These are phyloP conservation scores for Echinarachnius parma DNA, from an alignment of 53 echinoderm and acorn worm species.

Conservation along the genomic window DNA sequence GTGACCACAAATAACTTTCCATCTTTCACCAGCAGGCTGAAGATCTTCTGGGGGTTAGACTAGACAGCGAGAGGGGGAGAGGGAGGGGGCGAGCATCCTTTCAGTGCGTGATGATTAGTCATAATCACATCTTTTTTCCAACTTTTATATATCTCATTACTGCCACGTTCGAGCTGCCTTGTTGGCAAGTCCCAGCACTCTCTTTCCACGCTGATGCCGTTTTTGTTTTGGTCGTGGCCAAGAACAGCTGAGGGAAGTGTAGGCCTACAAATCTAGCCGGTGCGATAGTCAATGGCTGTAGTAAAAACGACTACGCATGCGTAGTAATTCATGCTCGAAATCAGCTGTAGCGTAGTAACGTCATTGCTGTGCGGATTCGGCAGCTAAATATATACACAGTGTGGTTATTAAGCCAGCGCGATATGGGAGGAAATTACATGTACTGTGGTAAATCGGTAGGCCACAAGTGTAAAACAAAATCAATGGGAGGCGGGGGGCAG, in stretches of 20 bases:
- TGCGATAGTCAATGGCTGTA: constrained; percentile 33
- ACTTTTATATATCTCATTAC: constrained; percentile 2
- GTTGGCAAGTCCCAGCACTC: not conserved
- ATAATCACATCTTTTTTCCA: constrained; percentile 2
- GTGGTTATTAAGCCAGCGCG: too few relatives aligned
- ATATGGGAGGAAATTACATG: too few relatives aligned
- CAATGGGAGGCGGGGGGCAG: too few relatives aligned
- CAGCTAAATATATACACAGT: too few relatives aligned
- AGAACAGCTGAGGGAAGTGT: not conserved
- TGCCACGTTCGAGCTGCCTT: not conserved
- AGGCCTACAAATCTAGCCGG: not conserved
- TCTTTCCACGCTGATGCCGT: constrained; percentile 1
- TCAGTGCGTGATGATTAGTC: constrained; percentile 28
- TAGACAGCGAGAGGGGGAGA: not conserved
- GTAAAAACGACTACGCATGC: not conserved
- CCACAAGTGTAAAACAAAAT: too few relatives aligned
- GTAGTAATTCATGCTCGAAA: not conserved
- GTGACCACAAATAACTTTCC: too few relatives aligned
- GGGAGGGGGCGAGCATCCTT: constrained; percentile 5
- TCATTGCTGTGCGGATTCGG: too few relatives aligned
- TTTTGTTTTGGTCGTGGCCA: constrained; percentile 23
- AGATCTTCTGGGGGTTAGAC: too few relatives aligned
- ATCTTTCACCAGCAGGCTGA: too few relatives aligned
- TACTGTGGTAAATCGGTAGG: too few relatives aligned
- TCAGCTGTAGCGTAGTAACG: constrained; percentile 43